Conservation (phyloP, 2,113 vertebrate species). For the Lepus timidus region DNA sequence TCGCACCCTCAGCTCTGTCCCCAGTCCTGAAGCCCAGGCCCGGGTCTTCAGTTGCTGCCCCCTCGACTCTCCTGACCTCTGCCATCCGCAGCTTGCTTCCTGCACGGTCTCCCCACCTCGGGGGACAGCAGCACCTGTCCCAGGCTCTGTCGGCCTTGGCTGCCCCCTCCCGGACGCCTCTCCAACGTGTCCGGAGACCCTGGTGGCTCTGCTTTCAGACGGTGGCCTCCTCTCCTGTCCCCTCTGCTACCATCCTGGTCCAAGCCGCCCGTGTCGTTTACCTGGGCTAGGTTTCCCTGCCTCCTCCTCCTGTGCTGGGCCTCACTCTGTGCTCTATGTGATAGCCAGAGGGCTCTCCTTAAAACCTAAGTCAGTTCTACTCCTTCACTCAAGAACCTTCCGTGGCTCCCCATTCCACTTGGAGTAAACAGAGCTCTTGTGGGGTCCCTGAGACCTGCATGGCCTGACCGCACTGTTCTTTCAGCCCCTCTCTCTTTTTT, state of each 20-base stretch:
- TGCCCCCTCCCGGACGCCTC: neutral
- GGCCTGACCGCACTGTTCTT: neutral
- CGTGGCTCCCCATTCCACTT: neutral
- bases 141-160: neutral
- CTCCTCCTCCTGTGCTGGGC: neutral
- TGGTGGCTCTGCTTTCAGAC: neutral
- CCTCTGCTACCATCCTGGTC: neutral
- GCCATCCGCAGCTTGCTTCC: rapidly evolving
- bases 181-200: neutral
- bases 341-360: neutral
- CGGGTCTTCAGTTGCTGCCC: neutral
- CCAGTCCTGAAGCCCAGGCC: neutral
- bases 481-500: too few species aligned
- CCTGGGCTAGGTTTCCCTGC: too few species aligned
- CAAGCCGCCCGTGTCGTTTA: neutral
- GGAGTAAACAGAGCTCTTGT: neutral
- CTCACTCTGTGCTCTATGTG: neutral
- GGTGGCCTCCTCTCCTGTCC: too few species aligned
- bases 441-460: neutral
- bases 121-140: rapidly evolving
- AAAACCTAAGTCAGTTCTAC: neutral
- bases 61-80: neutral
- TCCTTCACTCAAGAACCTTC: neutral
- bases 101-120: neutral
- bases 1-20: too few species aligned